Base-by-base conservation (phyloP, 1,140 invertebrate species). In the Aporrectodea caliginosa region DNA sequence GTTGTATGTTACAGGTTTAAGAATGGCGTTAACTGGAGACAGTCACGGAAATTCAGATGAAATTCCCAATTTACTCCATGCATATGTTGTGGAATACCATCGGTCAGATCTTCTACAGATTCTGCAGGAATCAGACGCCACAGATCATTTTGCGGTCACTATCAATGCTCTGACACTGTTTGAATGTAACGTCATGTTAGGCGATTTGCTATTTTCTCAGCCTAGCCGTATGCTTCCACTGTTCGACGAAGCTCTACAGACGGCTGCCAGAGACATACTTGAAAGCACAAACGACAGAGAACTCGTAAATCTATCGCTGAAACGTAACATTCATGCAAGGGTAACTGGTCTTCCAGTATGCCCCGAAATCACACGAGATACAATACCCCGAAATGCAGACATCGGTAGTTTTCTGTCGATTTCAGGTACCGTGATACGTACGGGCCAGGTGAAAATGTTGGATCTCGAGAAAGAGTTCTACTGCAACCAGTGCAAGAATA, bases 401-500 rank as follows among this genome's bases (percentile, higher is more conserved):
- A 86, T 92, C 79, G 91, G 91, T 81, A 90, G 89, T 80, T 93
- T 93, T 88, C 86, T 93, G 43, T 88, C 84, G 73, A 80, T 87
- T 6, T 85, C 85, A 90, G 94, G 93, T 1, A 94, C 93, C 78
- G 91, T 94, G 58, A 92, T 95, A 70, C 88, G 93, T 84, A 92
- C 92, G 72, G 93, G 93, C 1, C 90, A 92, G 78, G 89, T 93
- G 30, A 94, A 93, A 86, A 91, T 95, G 88, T 86, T 95, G 58
- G 93, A 94, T 88, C 91, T 91, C 86, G 89, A 92, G 84, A 91
- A 92, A 83, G 90, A 91, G 69, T 95, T 92, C 86, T 89, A 91
- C 1, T 96, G 95, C 86, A 88, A 90, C 58, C 94, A 94, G 86
- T 97, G 95, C 87, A 92, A 93, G 86, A 89, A 91, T 87, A 85